These are phyloP conservation scores for Linyphia triangularis DNA, from an alignment of 2,888 invertebrate species.

Conservation along the genomic window DNA sequence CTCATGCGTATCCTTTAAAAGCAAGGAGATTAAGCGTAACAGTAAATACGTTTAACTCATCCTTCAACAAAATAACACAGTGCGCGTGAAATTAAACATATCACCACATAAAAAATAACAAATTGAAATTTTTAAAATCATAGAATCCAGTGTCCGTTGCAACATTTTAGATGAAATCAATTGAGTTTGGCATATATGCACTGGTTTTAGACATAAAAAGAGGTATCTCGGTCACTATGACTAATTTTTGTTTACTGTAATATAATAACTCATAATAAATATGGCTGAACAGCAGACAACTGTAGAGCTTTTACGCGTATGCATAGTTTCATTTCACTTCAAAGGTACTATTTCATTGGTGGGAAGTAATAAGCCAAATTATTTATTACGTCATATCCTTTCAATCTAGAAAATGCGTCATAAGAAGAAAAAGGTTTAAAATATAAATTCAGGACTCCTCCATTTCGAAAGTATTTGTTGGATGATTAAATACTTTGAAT, in stretches of 20 bases:
- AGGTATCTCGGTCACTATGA: neutral
- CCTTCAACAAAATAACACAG: slow-evolving; percentile 35
- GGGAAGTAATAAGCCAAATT: too few species aligned
- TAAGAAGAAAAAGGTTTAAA: too few species aligned
- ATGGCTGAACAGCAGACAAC: slow-evolving; percentile 75
- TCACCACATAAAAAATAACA: slow-evolving; percentile 66
- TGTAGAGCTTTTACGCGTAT: slow-evolving; percentile 75
- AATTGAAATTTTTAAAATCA: slow-evolving; percentile 49
- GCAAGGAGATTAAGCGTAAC: neutral
- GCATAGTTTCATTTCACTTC: slow-evolving; percentile 72
- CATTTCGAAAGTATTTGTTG: too few species aligned
- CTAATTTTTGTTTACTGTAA: slow-evolving; percentile 71
- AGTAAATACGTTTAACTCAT: slow-evolving; percentile 16
- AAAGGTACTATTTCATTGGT: slow-evolving; percentile 13
- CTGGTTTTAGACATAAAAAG: neutral
- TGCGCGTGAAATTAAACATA: slow-evolving; percentile 68
- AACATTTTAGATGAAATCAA: neutral
- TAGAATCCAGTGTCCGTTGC: neutral
- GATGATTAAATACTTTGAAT: too few species aligned
- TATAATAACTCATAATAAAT: slow-evolving; percentile 73
- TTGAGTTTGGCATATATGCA: neutral
- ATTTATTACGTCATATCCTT: too few species aligned
- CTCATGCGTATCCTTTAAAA: neutral
- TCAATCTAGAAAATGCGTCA: too few species aligned
- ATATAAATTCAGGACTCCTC: too few species aligned